These are phyloP conservation scores for Halocaridina rubra DNA, from an alignment of 2,888 invertebrate genomes.

Conservation along the genomic window DNA sequence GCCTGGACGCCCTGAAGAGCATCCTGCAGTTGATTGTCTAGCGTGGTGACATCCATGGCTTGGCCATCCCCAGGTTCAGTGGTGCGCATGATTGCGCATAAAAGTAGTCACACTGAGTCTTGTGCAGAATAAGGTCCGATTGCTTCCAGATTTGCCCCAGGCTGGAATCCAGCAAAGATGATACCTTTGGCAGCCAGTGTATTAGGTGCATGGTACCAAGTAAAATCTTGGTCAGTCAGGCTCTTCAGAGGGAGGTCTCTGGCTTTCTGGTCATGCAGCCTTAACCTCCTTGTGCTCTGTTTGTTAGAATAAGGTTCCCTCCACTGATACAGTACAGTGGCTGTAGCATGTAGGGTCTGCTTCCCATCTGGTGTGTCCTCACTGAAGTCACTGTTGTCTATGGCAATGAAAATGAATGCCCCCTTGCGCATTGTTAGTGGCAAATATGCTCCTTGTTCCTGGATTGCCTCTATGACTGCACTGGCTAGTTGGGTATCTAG, in stretches of 20 bases:
- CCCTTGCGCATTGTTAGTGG: no score
- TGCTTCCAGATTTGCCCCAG: constrained; percentile 25
- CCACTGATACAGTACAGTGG: no score
- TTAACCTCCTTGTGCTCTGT: no score
- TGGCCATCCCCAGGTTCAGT: constrained; percentile 1
- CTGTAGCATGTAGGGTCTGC: no score
- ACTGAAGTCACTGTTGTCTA: no score
- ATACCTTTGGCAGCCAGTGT: background rate
- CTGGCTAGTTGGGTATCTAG: no score
- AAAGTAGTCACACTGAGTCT: constrained; percentile 27
- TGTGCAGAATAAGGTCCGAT: constrained; percentile 24
- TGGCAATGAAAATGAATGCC: no score
- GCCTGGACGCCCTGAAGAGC: constrained; percentile 1
- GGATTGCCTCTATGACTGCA: no score
- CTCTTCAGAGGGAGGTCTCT: constrained; percentile 15
- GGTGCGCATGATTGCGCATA: constrained; percentile 7
- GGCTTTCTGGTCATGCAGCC: no score
- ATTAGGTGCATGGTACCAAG: constrained; percentile 29
- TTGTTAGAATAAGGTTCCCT: no score
- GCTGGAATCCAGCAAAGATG: constrained; percentile 17
- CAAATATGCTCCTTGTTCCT: no score
- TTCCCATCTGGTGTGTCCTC: no score
- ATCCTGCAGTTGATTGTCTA: background rate
- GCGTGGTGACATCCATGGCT: constrained; percentile 17
- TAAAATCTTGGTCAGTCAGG: constrained; percentile 33